Evolutionary conservation across 2,888 invertebrate species (phyloP).

Genomic region (Andrena flavipes): DNA sequence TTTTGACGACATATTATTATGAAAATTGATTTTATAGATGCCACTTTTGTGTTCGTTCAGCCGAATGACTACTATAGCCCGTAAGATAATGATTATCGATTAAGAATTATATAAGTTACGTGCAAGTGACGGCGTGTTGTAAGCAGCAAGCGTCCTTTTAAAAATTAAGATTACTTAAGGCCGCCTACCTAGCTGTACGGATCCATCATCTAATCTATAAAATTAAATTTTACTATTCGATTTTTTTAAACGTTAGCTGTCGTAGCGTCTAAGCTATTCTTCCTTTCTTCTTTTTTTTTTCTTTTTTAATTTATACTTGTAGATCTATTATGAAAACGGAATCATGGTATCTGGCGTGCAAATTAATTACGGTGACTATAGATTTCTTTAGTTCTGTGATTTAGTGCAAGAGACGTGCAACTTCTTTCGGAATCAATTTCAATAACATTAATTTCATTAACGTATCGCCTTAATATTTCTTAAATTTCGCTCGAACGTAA

Average conservation of each 20-base stretch:
- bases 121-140: conserved; percentile 42
- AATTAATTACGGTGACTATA: neutral
- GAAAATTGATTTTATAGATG: conserved; percentile 66
- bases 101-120: conserved; percentile 64
- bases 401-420: conserved; percentile 1
- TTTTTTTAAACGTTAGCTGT: conserved; percentile 54
- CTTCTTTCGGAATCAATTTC: conserved; percentile 43
- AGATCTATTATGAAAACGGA: conserved; percentile 26
- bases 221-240: conserved; percentile 66
- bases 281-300: neutral
- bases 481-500: neutral
- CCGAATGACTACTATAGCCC: conserved; percentile 47
- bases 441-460: conserved; percentile 35
- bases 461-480: conserved; percentile 7
- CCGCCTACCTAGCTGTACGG: conserved; percentile 66
- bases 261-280: conserved; percentile 39
- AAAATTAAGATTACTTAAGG: conserved; percentile 74
- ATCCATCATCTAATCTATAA: conserved; percentile 66
- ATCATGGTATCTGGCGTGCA: conserved; percentile 21
- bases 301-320: conserved; percentile 45
- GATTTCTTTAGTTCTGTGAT: neutral
- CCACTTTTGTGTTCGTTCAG: conserved; percentile 53
- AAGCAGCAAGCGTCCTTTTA: conserved; percentile 55
- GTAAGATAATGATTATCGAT: conserved; percentile 57
- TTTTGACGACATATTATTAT: conserved; percentile 60